Evolutionary conservation across 2,113 vertebrate genomes (phyloP).

Genomic region (Dicaeum eximium): DNA sequence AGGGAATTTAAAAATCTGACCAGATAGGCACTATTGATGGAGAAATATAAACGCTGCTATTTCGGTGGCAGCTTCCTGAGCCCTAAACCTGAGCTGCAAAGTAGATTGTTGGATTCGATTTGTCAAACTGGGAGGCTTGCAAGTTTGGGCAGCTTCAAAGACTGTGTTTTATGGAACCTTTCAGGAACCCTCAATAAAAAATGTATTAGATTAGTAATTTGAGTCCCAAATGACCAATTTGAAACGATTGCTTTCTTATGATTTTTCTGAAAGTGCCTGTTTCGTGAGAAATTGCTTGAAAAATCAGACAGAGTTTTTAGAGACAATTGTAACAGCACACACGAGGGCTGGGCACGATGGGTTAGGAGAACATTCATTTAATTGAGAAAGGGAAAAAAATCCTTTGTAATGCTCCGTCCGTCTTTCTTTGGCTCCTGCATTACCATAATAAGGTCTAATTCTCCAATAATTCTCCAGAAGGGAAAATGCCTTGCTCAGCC

Average conservation of each 20-base stretch:
- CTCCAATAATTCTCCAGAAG: neutral
- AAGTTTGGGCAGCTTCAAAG: conserved; percentile 69
- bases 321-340: conserved; percentile 56
- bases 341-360: neutral
- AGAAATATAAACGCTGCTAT: conserved; percentile 62
- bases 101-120: conserved; percentile 67
- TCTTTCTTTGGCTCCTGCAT: neutral
- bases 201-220: conserved; percentile 77
- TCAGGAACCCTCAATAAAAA: conserved; percentile 73
- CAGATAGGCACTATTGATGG: conserved; percentile 62
- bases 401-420: neutral
- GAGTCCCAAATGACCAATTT: conserved; percentile 74
- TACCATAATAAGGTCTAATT: neutral
- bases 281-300: conserved; percentile 70
- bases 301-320: conserved; percentile 60
- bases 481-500: neutral
- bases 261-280: conserved; percentile 73
- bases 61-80: neutral
- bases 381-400: conserved; percentile 13
- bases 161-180: conserved; percentile 72
- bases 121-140: conserved; percentile 59
- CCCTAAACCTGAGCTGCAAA: conserved; percentile 64
- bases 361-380: conserved; percentile 34
- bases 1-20: conserved; percentile 45
- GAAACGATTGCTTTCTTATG: conserved; percentile 74